A percentile compares a stretch with the other conserved stretches of the same genome.
Evolutionary conservation across 2,888 invertebrate species (phyloP).

Genomic region (Lochmaea crataegi): DNA sequence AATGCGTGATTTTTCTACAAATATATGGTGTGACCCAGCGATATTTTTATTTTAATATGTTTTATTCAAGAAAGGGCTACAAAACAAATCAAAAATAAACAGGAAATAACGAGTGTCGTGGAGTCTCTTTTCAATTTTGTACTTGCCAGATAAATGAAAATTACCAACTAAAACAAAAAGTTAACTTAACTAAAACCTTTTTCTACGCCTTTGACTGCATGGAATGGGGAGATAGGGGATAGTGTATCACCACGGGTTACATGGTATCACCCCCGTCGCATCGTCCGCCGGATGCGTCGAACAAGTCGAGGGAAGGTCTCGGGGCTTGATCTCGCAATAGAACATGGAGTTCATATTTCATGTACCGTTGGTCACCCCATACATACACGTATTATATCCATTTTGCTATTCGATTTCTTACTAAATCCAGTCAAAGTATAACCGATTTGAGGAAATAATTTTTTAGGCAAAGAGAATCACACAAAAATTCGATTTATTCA

Average conservation of each 20-base stretch:
- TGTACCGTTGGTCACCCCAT: constrained; percentile 53
- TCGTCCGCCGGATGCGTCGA: constrained; percentile 57
- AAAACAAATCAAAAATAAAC: no score
- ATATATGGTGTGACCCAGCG: no score
- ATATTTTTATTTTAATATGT: no score
- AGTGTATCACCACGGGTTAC: constrained; percentile 52
- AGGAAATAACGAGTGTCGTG: no score
- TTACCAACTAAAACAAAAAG: neutral
- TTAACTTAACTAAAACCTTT: neutral
- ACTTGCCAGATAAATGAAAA: no score
- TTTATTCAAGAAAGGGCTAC: no score
- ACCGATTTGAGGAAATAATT: neutral
- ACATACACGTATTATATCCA: neutral
- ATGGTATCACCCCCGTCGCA: constrained; percentile 54
- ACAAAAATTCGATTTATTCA: neutral
- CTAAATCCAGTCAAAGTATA: constrained; percentile 3
- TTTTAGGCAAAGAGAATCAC: neutral
- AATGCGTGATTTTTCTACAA: no score
- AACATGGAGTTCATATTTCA: constrained; percentile 62
- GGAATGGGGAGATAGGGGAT: constrained; percentile 33
- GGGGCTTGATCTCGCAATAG: constrained; percentile 53
- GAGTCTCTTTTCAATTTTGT: no score
- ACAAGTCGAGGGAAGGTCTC: constrained; percentile 55
- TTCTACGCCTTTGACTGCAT: constrained; percentile 27
- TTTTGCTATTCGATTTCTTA: neutral